A percentile compares a stretch with the other conserved stretches of the same genome.
These are phyloP conservation scores for Erinaceus europaeus DNA, from an alignment of 2,113 vertebrate genomes.

Conservation along the genomic window DNA sequence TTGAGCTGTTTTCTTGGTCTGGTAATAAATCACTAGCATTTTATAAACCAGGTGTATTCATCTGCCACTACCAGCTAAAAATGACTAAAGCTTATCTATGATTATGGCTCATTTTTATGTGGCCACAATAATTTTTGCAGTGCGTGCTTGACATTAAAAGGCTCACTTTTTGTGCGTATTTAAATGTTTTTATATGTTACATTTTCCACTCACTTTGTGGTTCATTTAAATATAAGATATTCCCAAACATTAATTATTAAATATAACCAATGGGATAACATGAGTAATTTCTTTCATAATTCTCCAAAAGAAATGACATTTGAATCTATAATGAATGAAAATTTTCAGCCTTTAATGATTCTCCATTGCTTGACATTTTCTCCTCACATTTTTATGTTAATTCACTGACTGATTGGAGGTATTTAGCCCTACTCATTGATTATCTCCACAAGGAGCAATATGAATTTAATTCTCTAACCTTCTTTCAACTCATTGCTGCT, in stretches of 20 bases:
- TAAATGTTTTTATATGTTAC: not conserved
- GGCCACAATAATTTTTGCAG: not conserved
- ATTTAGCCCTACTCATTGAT: slow-evolving; percentile 46
- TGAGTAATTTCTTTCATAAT: not conserved
- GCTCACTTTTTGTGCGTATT: not conserved
- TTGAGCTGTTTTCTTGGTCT: not conserved
- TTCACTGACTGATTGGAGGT: slow-evolving; percentile 40
- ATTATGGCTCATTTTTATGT: not conserved
- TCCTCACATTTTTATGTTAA: slow-evolving; percentile 5
- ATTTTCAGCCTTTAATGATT: not conserved
- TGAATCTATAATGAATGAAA: not conserved
- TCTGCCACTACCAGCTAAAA: not conserved
- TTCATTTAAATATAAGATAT: not conserved
- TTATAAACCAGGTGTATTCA: not conserved
- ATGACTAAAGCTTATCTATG: not conserved
- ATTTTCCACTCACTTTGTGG: not conserved
- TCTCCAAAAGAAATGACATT: not conserved
- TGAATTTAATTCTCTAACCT: slow-evolving; percentile 50
- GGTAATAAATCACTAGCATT: not conserved
- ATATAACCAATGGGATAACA: not conserved
- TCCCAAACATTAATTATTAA: slow-evolving; percentile 9
- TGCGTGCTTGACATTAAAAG: not conserved
- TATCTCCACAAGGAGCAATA: slow-evolving; percentile 49
- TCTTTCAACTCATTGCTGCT: slow-evolving; percentile 55
- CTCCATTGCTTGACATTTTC: slow-evolving; percentile 39